Conservation (phyloP, 1,140 invertebrate species). For the Drosophila arizonae region DNA sequence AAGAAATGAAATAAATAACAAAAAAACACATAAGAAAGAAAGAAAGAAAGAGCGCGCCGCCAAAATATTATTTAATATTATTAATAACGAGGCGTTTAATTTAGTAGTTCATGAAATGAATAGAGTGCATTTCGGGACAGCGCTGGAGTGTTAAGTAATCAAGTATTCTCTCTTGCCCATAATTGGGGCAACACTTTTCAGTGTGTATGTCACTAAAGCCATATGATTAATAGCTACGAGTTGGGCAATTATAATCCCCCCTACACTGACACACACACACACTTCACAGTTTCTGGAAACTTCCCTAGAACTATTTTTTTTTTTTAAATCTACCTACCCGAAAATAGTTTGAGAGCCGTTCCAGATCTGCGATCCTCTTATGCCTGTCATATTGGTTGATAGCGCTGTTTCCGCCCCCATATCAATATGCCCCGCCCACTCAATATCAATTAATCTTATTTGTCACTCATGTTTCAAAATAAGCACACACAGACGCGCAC, state of each 20-base stretch:
- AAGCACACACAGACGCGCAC: conserved; percentile 25
- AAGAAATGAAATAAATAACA: conserved; percentile 4
- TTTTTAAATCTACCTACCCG: neutral
- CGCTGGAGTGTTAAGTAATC: conserved; percentile 28
- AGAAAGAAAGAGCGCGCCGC: conserved; percentile 24
- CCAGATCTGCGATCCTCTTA: conserved; percentile 73
- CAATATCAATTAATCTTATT: conserved; percentile 80
- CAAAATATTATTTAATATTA: conserved; percentile 71
- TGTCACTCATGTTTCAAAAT: conserved; percentile 71
- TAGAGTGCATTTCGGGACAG: conserved; percentile 7
- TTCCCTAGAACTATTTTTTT: neutral
- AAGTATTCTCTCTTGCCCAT: neutral
- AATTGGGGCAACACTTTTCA: conserved; percentile 25
- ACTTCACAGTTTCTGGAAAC: conserved; percentile 13
- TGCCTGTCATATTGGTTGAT: conserved; percentile 61
- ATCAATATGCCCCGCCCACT: conserved; percentile 12
- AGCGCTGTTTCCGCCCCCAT: conserved; percentile 13
- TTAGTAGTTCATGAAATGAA: conserved; percentile 31
- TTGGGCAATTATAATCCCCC: conserved; percentile 13
- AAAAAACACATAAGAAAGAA: conserved; percentile 11
- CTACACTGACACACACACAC: neutral
- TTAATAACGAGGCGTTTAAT: conserved; percentile 48
- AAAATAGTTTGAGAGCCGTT: conserved; percentile 33
- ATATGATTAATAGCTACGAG: conserved; percentile 26
- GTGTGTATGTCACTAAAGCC: neutral